Percentiles rank a stretch among this genome's conserved stretches.
Evolutionary conservation across 2,113 vertebrate genomes (phyloP).

Genomic region (Malurus cyaneus): DNA sequence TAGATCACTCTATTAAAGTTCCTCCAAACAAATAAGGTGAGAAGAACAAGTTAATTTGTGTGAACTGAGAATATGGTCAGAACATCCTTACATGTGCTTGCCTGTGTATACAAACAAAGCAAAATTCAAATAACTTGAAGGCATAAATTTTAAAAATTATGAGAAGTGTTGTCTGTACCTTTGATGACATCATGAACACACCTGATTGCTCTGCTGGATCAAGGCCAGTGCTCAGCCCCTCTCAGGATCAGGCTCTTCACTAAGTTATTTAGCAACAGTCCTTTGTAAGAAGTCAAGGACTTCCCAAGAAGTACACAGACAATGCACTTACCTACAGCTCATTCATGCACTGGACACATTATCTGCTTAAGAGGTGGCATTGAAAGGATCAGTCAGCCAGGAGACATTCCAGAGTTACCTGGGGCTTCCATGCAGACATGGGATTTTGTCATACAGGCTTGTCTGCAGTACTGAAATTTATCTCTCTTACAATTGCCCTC

Average conservation of each 20-base stretch:
- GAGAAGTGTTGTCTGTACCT: background rate
- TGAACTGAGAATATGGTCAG: background rate
- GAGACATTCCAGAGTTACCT: background rate
- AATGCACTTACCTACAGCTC: background rate
- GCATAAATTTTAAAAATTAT: background rate
- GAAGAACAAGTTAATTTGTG: background rate
- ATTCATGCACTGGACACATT: background rate
- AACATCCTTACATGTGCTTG: background rate
- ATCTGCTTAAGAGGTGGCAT: background rate
- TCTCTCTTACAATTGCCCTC: background rate
- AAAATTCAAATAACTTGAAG: background rate
- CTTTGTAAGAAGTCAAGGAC: background rate
- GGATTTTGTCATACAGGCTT: rapidly evolving
- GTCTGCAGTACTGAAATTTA: background rate
- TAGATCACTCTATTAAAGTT: background rate
- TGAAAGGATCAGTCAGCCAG: background rate
- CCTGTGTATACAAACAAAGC: background rate
- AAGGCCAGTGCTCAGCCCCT: background rate
- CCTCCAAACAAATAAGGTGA: background rate
- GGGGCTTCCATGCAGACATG: background rate
- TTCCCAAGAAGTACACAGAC: background rate
- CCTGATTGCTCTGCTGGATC: background rate
- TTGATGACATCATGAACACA: background rate
- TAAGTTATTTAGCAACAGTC: background rate
- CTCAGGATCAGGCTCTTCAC: background rate